Evolutionary conservation across 2,888 invertebrate species (phyloP), one percentile per base, ranked within the genome.

Genomic region (Cerceris rybyensis): DNA sequence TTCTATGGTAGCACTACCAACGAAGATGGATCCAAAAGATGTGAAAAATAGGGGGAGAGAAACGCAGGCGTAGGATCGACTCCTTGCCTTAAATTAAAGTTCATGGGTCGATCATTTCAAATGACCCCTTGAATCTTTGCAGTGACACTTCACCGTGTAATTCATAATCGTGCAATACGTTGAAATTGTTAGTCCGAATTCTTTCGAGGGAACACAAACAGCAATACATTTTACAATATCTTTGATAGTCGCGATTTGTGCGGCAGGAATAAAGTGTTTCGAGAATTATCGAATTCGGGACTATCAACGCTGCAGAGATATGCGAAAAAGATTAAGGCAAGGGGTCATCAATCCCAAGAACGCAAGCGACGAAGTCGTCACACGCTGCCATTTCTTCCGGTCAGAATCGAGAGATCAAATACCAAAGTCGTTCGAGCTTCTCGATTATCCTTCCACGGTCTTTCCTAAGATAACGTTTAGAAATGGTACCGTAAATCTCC

Each of bases 1-100:
- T 84, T 85, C 84, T 85, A 83, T 76, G 67, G 80, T 85, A 84
- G 79, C 73, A 60, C 77, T 72, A 82, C 77, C 84, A 77, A 78
- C 75, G 79, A 82, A 80, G 28, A 75, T 71, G 64, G 73, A 72
- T 72, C 65, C 57, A 60, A 46, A 64, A 50, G 9, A n/a, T 11
- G 58, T 11, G 52, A 49, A n/a, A 69, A 52, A n/a, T 16, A 43
- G 28, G 52, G 70, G 52, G 61, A 64, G 16, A 16, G 60, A 55
- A 55, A 55, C 50, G 46, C 28, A 28, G 28, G 28, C 28, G 28
- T 28, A 28, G 28, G 28, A 28, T 28, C 28, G 28, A 28, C 28
- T 28, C 28, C 28, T 28, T 28, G 28, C 28, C 28, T 28, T 28
- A 28, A 1, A 4, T 2, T 28, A 1, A 28, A 28, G 28, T 28